phyloP scores from a whole-genome alignment of 1,140 invertebrate genomes.

The Zophobas morio region DNA sequence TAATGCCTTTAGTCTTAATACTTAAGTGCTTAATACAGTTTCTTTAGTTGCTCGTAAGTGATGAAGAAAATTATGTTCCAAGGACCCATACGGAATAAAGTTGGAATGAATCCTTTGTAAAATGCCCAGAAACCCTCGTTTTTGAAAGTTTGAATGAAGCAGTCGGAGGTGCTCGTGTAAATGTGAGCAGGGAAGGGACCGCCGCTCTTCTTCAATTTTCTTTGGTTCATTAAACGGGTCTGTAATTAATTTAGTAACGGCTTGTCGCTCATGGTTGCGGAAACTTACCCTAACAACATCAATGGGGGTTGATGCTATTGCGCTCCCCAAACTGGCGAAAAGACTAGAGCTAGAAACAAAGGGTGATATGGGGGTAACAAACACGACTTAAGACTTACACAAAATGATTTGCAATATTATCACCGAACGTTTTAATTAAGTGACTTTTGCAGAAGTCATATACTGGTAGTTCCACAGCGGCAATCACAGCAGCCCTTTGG shows the following conservation, averaged over 20 bases:
- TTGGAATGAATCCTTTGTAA: slow-evolving; percentile 89
- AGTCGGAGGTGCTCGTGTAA: slow-evolving; percentile 91
- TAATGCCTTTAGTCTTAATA: slow-evolving; percentile 39
- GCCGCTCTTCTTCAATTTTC: slow-evolving; percentile 73
- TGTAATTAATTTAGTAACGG: slow-evolving; percentile 65
- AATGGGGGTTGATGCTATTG: slow-evolving; percentile 93
- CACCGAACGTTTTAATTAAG: slow-evolving; percentile 80
- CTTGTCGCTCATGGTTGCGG: slow-evolving; percentile 15
- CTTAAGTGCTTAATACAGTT: slow-evolving; percentile 69
- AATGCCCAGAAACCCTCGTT: slow-evolving; percentile 86
- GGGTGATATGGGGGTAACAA: neutral
- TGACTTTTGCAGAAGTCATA: slow-evolving; percentile 93
- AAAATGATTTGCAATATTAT: slow-evolving; percentile 90
- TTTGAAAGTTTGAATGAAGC: slow-evolving; percentile 86
- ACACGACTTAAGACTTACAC: slow-evolving; percentile 74
- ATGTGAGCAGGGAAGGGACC: slow-evolving; percentile 71
- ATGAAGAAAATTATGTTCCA: slow-evolving; percentile 98
- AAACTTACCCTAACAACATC: slow-evolving; percentile 92
- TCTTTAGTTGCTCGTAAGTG: slow-evolving; percentile 93
- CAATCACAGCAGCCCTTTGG: slow-evolving; percentile 92
- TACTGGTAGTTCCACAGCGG: slow-evolving; percentile 93
- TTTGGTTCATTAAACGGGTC: slow-evolving; percentile 95
- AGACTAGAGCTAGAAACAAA: slow-evolving; percentile 83
- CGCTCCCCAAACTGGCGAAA: slow-evolving; percentile 93
- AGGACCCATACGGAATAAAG: slow-evolving; percentile 86